Percentiles rank a stretch among this genome's conserved stretches.
Evolutionary conservation across 2,888 invertebrate genomes (phyloP).

Genomic region (Ectemnius lituratus): DNA sequence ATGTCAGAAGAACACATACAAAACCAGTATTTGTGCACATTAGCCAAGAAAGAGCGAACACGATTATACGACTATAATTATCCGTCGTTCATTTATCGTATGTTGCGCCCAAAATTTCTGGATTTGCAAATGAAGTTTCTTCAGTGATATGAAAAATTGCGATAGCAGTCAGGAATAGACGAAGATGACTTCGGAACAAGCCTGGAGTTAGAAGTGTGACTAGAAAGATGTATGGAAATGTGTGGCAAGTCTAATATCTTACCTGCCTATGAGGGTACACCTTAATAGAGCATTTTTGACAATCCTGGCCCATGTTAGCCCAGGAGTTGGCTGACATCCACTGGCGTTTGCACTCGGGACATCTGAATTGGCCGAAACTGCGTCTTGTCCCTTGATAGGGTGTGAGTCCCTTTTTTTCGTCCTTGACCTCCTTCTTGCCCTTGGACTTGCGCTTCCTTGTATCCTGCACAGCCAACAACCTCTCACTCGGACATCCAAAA

Average conservation of each 20-base stretch:
- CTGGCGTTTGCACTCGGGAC: conserved; percentile 93
- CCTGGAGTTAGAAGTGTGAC: too few relatives aligned
- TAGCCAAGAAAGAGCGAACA: conserved; percentile 33
- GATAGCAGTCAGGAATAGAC: too few relatives aligned
- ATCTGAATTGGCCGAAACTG: conserved; percentile 95
- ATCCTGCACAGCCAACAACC: conserved; percentile 79
- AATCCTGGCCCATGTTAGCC: conserved; percentile 95
- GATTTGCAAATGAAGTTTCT: too few relatives aligned
- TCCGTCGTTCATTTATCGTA: conserved; percentile 46
- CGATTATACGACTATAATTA: conserved; percentile 60
- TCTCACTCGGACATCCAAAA: neutral
- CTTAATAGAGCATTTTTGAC: conserved; percentile 92
- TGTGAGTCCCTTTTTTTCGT: conserved; percentile 83
- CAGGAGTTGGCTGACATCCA: conserved; percentile 96
- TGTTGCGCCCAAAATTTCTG: neutral
- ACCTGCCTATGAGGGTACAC: conserved; percentile 96
- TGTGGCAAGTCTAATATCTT: conserved; percentile 49
- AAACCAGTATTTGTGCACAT: conserved; percentile 15
- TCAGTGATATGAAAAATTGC: too few relatives aligned
- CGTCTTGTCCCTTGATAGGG: conserved; percentile 94
- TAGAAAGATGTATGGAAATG: too few relatives aligned
- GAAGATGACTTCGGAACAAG: too few relatives aligned
- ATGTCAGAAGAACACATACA: conserved; percentile 18
- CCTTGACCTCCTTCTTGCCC: too few relatives aligned
- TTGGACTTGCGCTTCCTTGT: conserved; percentile 84